Evolutionary conservation across 2,888 invertebrate genomes (phyloP).

Genomic region (Thysanoteuthis rhombus): DNA sequence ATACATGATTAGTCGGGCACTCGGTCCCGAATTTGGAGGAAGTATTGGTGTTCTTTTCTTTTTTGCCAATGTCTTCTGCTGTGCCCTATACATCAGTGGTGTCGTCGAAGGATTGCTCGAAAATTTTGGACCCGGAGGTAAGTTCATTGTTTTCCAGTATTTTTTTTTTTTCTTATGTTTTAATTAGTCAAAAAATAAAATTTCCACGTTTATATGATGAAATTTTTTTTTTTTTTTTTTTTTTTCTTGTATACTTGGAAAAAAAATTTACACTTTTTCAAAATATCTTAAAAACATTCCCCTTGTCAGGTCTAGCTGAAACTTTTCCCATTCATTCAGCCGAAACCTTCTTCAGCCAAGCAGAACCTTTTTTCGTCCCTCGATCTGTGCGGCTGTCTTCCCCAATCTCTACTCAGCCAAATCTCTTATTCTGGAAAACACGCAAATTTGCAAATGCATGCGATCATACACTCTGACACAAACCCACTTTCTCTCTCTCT

Average conservation of each 20-base stretch:
- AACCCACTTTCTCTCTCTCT: neutral
- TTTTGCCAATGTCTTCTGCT: slow-evolving; percentile 96
- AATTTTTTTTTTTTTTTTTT: neutral
- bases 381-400: neutral
- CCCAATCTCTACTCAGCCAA: neutral
- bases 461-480: neutral
- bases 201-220: too few species aligned
- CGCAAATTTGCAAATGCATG: neutral
- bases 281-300: too few species aligned
- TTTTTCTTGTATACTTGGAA: neutral
- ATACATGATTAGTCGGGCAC: slow-evolving; percentile 99
- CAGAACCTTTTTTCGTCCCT: neutral
- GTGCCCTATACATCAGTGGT: slow-evolving; percentile 93
- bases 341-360: neutral
- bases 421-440: neutral
- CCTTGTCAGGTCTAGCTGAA: neutral
- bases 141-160: slow-evolving; percentile 35
- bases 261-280: neutral
- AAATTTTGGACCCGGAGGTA: slow-evolving; percentile 72
- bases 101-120: slow-evolving; percentile 89
- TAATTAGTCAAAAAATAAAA: too few species aligned
- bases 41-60: slow-evolving; percentile 98
- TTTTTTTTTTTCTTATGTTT: too few species aligned
- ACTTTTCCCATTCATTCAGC: neutral
- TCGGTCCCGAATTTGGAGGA: slow-evolving; percentile 99